Conservation (phyloP, 2,797 vertebrate species). For the Spheniscus humboldti region DNA sequence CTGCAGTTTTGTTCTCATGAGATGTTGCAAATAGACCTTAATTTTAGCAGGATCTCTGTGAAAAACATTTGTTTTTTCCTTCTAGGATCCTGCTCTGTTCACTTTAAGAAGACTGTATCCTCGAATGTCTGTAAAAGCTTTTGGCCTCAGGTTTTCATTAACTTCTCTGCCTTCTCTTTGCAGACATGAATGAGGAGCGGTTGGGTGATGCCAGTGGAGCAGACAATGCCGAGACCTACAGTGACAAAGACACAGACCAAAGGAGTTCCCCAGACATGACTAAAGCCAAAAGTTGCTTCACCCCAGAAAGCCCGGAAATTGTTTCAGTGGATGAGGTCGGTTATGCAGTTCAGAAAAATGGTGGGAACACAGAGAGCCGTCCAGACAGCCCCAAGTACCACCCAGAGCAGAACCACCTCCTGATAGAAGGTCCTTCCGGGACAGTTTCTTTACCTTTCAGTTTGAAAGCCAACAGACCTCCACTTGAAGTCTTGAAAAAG, state of each 20-base stretch:
- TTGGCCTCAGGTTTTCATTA: not conserved
- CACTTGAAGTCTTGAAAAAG: constrained; percentile 93
- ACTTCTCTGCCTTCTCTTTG: constrained; percentile 54
- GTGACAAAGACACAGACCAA: constrained; percentile 89
- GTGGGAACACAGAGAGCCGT: constrained; percentile 74
- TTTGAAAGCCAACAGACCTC: constrained; percentile 90
- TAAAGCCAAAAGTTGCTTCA: constrained; percentile 86
- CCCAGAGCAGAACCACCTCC: constrained; percentile 81
- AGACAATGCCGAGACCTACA: constrained; percentile 84
- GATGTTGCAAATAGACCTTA: not conserved
- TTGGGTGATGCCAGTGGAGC: constrained; percentile 79
- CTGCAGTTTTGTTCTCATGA: not conserved
- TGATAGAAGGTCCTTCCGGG: constrained; percentile 90
- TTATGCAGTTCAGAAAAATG: constrained; percentile 79
- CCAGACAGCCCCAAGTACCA: constrained; percentile 83
- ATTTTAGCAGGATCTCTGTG: not conserved
- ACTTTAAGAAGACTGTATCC: not conserved
- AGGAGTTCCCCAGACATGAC: constrained; percentile 86
- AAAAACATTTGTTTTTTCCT: fast-evolving
- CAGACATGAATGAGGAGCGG: constrained; percentile 84
- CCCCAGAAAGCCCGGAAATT: constrained; percentile 85
- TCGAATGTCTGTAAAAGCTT: not conserved
- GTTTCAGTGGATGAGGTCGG: constrained; percentile 83
- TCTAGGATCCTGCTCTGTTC: not conserved
- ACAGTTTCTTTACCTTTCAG: constrained; percentile 89